A percentile compares a stretch with the other conserved stretches of the same genome.
Evolutionary conservation across 2,888 invertebrate species (phyloP).

Genomic region (Dichetophora obliterata): DNA sequence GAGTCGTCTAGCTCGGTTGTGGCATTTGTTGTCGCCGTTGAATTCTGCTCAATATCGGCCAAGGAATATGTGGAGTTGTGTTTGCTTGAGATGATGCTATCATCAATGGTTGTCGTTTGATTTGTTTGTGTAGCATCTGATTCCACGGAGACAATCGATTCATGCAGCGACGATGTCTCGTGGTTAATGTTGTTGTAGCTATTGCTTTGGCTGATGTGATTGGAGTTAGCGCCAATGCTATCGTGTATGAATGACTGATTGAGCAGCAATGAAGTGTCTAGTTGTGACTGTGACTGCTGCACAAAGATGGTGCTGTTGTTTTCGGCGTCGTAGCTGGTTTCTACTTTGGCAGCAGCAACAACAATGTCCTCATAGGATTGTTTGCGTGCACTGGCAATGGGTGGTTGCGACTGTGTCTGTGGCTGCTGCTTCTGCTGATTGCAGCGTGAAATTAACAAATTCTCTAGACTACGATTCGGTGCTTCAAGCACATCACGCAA

Average conservation of each 20-base stretch:
- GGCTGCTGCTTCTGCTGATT: constrained; percentile 39
- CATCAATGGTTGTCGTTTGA: constrained; percentile 70
- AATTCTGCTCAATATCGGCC: constrained; percentile 69
- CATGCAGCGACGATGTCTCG: constrained; percentile 60
- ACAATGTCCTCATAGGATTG: constrained; percentile 40
- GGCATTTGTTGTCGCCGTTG: constrained; percentile 53
- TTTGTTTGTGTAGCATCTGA: constrained; percentile 62
- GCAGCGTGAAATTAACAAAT: constrained; percentile 58
- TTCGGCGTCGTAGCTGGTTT: constrained; percentile 57
- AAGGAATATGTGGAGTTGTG: constrained; percentile 69
- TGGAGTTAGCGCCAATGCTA: constrained; percentile 47
- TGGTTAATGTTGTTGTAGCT: constrained; percentile 17
- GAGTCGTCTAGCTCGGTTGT: constrained; percentile 66
- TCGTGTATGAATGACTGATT: constrained; percentile 53
- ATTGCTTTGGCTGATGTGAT: background rate
- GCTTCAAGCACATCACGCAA: constrained; percentile 74
- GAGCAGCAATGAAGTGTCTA: constrained; percentile 36
- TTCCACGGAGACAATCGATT: constrained; percentile 68
- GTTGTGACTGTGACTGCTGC: constrained; percentile 42
- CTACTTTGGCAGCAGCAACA: constrained; percentile 54
- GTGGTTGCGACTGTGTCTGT: constrained; percentile 39
- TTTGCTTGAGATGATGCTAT: constrained; percentile 69
- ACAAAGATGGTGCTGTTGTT: constrained; percentile 54
- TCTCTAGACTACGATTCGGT: constrained; percentile 69
- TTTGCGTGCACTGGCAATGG: constrained; percentile 32